phyloP scores from a whole-genome alignment of 2,113 vertebrate genomes.

The Tapirus terrestris region DNA sequence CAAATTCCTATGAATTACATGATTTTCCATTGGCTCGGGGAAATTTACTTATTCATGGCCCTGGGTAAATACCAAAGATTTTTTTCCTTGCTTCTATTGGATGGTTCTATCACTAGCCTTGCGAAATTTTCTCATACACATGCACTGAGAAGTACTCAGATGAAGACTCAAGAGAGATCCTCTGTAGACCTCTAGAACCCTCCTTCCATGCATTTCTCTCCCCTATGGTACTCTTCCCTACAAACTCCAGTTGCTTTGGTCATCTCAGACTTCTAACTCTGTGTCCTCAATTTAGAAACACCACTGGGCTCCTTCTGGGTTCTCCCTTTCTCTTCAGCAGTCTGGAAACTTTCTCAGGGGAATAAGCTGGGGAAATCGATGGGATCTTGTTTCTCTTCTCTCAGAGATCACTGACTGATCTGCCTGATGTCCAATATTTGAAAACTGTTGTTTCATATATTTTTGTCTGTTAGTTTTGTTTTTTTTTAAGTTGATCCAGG shows the following conservation, averaged over 20 bases:
- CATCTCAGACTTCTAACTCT: neutral
- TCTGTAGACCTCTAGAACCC: neutral
- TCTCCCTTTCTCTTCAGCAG: neutral
- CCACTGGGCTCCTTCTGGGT: neutral
- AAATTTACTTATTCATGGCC: neutral
- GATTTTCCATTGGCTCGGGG: neutral
- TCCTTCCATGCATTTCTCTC: neutral
- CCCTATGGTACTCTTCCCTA: neutral
- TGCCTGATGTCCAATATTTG: neutral
- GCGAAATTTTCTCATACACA: neutral
- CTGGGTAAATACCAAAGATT: neutral
- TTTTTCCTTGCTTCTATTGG: neutral
- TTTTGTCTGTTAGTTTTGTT: neutral
- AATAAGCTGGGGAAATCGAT: neutral
- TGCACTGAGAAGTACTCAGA: neutral
- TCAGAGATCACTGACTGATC: neutral
- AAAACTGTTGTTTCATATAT: neutral
- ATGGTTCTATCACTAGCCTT: neutral
- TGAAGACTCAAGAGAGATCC: neutral
- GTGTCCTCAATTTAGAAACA: neutral
- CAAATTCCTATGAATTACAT: neutral
- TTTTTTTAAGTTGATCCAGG: neutral
- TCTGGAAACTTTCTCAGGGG: neutral
- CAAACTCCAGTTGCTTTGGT: neutral
- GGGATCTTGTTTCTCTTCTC: neutral